Base-by-base conservation (phyloP, 1,140 invertebrate genomes). In the Neocloeon triangulifer region DNA sequence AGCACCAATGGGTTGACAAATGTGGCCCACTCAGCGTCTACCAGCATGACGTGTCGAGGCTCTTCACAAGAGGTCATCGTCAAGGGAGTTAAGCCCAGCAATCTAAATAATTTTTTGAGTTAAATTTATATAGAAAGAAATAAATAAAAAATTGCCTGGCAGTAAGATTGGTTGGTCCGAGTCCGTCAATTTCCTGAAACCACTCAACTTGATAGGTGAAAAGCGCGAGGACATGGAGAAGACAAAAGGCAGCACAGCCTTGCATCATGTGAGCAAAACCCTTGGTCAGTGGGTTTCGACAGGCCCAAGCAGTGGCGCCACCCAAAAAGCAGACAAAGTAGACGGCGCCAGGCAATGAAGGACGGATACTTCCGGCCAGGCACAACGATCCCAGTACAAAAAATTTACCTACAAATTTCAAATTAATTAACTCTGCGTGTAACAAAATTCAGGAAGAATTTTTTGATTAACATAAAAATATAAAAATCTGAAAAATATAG, bases 281-380 rank as follows among this genome's bases (percentile, higher is more conserved):
- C 35, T 62, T 61, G 35, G 59, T 59, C 33, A 81, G 50, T 25
- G 78, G 68, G 36, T 69, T 68, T 46, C 78, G 77, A 42, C 75
- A 73, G 12, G 81, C 70, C 79, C 88, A 88, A 57, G 79, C 82
- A 1, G 86, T 91, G 10, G 77, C 73, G 5, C 78, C 64, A 17
- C 64, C 64, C 40, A 95, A 55, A 50, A 95, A 95, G 10, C 74
- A 60, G 10, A 86, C 40, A 52, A 86, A 91, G 52, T 94, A 92
- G 20, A 89, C 62, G 8, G 68, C 72, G 19, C 71, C 73, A 2
- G 74, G 65, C 5, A 82, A 55, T 13, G 78, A 85, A 3, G 81
- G 80, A 28, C 68, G 61, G 43, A 84, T 49, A 25, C 77, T 67
- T 0, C 77, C 78, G 12, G 74, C 69, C 38, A 77, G 61, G 51